These are phyloP conservation scores for Leptinotarsa tumamoca DNA, from an alignment of 2,888 invertebrate species.

Conservation along the genomic window DNA sequence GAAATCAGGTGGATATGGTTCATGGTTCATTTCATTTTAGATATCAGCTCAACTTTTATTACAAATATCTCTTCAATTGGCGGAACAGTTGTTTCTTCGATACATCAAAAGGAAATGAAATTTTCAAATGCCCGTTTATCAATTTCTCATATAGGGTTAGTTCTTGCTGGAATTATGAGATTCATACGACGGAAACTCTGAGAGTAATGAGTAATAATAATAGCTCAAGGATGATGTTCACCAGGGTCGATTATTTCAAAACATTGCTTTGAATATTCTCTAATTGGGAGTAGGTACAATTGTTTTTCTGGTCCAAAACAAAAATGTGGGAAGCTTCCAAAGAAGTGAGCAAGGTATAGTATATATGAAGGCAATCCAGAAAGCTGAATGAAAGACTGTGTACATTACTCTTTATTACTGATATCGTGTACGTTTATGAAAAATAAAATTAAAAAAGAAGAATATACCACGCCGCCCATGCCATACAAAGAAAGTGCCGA, in stretches of 20 bases:
- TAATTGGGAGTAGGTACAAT: no score
- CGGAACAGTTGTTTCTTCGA: conserved; percentile 72
- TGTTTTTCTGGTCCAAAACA: no score
- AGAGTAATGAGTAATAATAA: conserved; percentile 67
- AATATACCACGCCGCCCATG: no score
- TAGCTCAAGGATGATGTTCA: conserved; percentile 74
- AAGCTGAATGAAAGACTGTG: no score
- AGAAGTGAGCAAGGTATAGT: no score
- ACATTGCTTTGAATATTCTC: no score
- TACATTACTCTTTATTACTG: no score
- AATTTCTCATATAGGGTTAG: conserved; percentile 77
- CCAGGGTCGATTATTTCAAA: conserved; percentile 70
- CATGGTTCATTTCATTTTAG: conserved; percentile 54
- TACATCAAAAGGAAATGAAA: conserved; percentile 78
- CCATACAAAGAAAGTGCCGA: no score
- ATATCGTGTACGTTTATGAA: no score
- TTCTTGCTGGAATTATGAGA: conserved; percentile 71
- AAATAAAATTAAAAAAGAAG: no score
- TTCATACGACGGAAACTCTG: conserved; percentile 69
- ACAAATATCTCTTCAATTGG: conserved; percentile 71
- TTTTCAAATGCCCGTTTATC: conserved; percentile 82
- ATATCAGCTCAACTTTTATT: conserved; percentile 67
- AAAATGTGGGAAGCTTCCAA: no score
- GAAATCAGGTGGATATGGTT: conserved; percentile 79
- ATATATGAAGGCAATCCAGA: no score